Percentiles rank a stretch among this genome's conserved stretches.
Conservation (phyloP, 2,888 invertebrate species). For the Leucoma salicis region DNA sequence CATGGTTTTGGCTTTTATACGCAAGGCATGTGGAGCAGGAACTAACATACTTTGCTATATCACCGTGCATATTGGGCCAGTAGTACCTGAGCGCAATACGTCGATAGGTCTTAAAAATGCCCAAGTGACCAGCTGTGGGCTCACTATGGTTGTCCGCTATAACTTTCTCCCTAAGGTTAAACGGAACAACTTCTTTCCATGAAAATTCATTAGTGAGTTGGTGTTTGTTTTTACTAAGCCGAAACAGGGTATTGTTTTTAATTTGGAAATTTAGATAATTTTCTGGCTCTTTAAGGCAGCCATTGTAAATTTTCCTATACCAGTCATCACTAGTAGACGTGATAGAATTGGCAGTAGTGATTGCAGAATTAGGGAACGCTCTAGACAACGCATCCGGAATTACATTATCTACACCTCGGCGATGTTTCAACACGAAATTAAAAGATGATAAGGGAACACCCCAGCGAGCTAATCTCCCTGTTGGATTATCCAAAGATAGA, state of each 20-base stretch:
- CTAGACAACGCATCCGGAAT: constrained; percentile 28
- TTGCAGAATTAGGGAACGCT: not conserved
- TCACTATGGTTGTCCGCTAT: constrained; percentile 22
- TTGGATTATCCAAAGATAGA: constrained; percentile 24
- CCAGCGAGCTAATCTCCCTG: constrained; percentile 30
- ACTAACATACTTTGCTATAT: not conserved
- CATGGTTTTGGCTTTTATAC: constrained; percentile 17
- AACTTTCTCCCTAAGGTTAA: constrained; percentile 3
- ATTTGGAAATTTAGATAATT: constrained; percentile 18
- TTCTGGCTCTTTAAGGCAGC: constrained; percentile 11
- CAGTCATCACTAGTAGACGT: not conserved
- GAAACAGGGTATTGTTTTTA: constrained; percentile 15
- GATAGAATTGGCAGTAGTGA: not conserved
- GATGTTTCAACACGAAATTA: constrained; percentile 33
- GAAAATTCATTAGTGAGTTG: constrained; percentile 7
- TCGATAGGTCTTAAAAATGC: not conserved
- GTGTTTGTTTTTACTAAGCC: constrained; percentile 13
- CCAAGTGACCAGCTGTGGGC: constrained; percentile 24
- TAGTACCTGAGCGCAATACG: constrained; percentile 4
- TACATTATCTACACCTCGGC: constrained; percentile 25
- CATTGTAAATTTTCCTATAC: constrained; percentile 15
- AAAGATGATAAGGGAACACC: too few relatives aligned
- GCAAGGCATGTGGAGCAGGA: constrained; percentile 5
- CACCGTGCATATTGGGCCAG: constrained; percentile 6
- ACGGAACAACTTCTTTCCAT: constrained; percentile 31